Conservation (phyloP, 2,113 vertebrate species). For the Cyprinodon brontotheroides region DNA sequence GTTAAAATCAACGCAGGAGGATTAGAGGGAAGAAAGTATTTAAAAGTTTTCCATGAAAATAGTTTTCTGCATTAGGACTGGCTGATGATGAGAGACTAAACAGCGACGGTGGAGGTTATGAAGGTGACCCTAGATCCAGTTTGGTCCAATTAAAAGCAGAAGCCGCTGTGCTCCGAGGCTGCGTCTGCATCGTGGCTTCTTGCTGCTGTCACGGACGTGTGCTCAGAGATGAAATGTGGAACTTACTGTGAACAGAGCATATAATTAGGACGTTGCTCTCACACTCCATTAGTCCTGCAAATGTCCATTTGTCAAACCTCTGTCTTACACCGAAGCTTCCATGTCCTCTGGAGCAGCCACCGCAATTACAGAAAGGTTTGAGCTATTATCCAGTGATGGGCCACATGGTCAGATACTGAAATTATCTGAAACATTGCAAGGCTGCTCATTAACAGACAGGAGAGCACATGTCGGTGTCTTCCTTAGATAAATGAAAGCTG, state of each 20-base stretch:
- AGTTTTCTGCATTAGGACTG: slow-evolving; percentile 25
- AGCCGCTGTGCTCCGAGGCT: background rate
- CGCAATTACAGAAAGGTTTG: slow-evolving; percentile 57
- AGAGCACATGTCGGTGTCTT: background rate
- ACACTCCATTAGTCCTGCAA: slow-evolving; percentile 53
- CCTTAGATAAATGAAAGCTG: background rate
- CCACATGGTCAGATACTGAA: slow-evolving; percentile 27
- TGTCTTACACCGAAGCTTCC: slow-evolving; percentile 23
- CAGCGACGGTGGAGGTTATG: background rate
- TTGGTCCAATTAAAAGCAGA: slow-evolving; percentile 29
- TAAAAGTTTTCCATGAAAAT: slow-evolving; percentile 64
- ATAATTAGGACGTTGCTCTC: slow-evolving; percentile 48
- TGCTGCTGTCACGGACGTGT: slow-evolving; percentile 19
- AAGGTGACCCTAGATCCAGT: slow-evolving; percentile 51
- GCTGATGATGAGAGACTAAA: slow-evolving; percentile 23
- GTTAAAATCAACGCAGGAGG: slow-evolving; percentile 52
- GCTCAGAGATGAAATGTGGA: slow-evolving; percentile 38
- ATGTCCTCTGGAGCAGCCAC: slow-evolving; percentile 16
- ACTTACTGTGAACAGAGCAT: slow-evolving; percentile 23
- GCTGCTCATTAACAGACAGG: background rate
- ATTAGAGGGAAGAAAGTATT: slow-evolving; percentile 60
- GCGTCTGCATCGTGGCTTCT: background rate
- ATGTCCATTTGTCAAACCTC: slow-evolving; percentile 58
- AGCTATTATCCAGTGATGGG: slow-evolving; percentile 42
- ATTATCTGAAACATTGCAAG: background rate